Evolutionary conservation across 2,797 vertebrate species (phyloP).

Genomic region (Hyperoplus immaculatus): DNA sequence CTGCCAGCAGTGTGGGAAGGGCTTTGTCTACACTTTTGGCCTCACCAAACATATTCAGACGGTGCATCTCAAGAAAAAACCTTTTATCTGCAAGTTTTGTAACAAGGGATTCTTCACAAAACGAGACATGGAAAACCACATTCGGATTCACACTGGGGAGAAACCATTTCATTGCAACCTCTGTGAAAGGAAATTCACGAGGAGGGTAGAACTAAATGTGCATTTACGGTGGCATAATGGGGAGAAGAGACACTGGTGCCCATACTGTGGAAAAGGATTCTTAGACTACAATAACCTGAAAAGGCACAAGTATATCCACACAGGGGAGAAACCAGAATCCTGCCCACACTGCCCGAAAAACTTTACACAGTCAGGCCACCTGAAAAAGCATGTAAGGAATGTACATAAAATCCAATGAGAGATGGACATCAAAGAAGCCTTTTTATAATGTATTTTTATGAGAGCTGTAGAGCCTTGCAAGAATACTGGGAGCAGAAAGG

Average conservation of each 20-base stretch:
- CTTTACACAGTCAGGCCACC: conserved; percentile 83
- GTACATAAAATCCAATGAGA: conserved; percentile 61
- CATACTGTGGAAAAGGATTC: conserved; percentile 85
- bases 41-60: conserved; percentile 83
- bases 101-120: conserved; percentile 81
- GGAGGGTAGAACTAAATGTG: conserved; percentile 81
- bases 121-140: conserved; percentile 79
- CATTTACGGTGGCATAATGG: conserved; percentile 84
- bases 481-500: too few relatives aligned
- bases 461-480: too few relatives aligned
- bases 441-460: too few relatives aligned
- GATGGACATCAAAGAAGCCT: too few relatives aligned
- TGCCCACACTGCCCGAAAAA: conserved; percentile 82
- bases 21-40: conserved; percentile 84
- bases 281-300: conserved; percentile 85
- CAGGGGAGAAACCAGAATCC: conserved; percentile 85
- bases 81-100: conserved; percentile 83
- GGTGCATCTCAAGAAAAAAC: conserved; percentile 79
- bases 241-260: conserved; percentile 84
- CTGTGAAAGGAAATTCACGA: conserved; percentile 82
- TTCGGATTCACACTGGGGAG: conserved; percentile 83
- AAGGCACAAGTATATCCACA: conserved; percentile 85
- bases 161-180: conserved; percentile 82
- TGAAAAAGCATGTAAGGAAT: conserved; percentile 82
- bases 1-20: conserved; percentile 81